These are phyloP conservation scores for Callyntrura guangdongensis DNA, from an alignment of 2,888 invertebrate species.

Conservation along the genomic window DNA sequence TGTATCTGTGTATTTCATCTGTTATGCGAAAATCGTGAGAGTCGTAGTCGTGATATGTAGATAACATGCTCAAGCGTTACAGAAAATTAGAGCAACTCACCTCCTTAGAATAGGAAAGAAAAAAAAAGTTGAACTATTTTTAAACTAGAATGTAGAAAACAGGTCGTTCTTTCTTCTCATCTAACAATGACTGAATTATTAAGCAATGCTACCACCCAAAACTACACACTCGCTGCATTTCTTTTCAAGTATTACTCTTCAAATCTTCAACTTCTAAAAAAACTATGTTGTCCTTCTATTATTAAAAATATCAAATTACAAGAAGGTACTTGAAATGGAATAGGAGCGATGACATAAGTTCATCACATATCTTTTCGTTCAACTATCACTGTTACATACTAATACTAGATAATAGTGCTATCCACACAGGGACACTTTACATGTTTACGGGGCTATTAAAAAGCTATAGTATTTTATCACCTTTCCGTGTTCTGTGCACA, in stretches of 20 bases:
- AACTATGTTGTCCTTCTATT: no score
- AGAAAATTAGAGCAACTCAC: neutral
- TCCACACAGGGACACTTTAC: no score
- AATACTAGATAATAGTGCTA: no score
- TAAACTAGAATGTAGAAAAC: neutral
- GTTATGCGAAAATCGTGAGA: neutral
- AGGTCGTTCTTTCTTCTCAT: constrained; percentile 1
- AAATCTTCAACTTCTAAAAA: no score
- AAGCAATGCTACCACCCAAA: neutral
- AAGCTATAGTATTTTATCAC: no score
- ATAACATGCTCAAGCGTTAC: neutral
- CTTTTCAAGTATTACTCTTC: neutral
- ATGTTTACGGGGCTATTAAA: no score
- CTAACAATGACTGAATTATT: constrained; percentile 20
- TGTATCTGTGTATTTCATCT: neutral
- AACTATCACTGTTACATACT: no score
- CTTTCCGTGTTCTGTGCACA: no score
- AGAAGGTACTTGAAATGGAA: no score
- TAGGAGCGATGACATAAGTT: no score
- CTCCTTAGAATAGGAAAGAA: neutral
- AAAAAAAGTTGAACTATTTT: neutral
- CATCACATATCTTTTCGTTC: no score
- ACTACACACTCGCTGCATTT: neutral
- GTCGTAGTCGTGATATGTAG: neutral
- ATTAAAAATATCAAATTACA: no score